Base-by-base conservation (phyloP, 2,888 invertebrate species). In the Opisthograptis luteolata region DNA sequence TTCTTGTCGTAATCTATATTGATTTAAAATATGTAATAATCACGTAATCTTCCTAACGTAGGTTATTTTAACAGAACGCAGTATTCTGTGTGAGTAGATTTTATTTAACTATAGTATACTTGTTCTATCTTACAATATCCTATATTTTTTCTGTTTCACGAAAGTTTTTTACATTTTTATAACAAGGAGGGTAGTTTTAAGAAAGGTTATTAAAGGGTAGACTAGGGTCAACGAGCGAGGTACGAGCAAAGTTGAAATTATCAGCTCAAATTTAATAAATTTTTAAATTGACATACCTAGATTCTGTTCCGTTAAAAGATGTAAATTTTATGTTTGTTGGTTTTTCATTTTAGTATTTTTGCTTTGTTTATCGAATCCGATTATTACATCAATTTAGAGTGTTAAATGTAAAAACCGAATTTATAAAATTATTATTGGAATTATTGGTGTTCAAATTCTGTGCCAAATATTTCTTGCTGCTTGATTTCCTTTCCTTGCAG, bases 381-480 rank as follows among this genome's bases (percentile, higher is more conserved):
- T 25, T 25, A 10, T 10, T 25, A n/a, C 8, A 10, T 8, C 9
- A 10, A n/a, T n/a, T n/a, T n/a, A n/a, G n/a, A n/a, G n/a, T n/a
- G n/a, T n/a, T 22, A 22, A 7, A 35, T 19, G 17, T 47, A 9
- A 37, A 56, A 58, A 55, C 42, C 60, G 68, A 74, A 70, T 74
- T 68, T 67, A n/a, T n/a, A n/a, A 64, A 48, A 55, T 35, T 17
- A 15, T 9, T 7, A 13, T 15, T 24, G 50, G n/a, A 31, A 15
- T 55, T 34, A 49, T 28, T 12, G 41, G 55, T 68, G 65, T 68
- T 70, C 64, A 22, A 68, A 0, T 64, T 71, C 68, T 67, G 76
- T 76, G 76, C 76, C 76, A 76, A 76, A 72, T 58, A 46, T 58
- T 64, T 52, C 56, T 68, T 72, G 60, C 54, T 55, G 66, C 59